Evolutionary conservation across 2,113 vertebrate species (phyloP).

Genomic region (Leptosomus discolor): DNA sequence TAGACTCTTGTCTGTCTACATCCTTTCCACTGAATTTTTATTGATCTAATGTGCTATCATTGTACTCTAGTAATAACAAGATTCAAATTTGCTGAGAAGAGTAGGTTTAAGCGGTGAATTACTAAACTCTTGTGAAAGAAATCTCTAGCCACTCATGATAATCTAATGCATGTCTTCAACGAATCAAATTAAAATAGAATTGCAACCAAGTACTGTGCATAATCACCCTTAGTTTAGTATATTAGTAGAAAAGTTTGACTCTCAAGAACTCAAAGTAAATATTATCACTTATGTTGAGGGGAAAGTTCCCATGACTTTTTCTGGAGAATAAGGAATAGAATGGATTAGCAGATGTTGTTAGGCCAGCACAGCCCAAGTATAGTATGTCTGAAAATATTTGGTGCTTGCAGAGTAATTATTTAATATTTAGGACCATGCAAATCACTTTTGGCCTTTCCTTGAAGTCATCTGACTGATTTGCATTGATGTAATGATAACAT

Average conservation of each 20-base stretch:
- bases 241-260: background rate
- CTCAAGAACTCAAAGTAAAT: background rate
- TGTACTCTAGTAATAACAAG: background rate
- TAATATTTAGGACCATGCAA: background rate
- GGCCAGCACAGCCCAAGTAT: accelerated
- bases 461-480: constrained; percentile 12
- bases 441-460: background rate
- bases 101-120: background rate
- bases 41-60: background rate
- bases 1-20: background rate
- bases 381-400: background rate
- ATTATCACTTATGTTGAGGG: background rate
- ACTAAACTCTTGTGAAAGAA: background rate
- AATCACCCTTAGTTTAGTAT: too few species aligned
- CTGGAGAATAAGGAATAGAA: background rate
- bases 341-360: background rate
- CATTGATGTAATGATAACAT: background rate
- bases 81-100: background rate
- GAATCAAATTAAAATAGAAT: background rate
- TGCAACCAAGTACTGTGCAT: background rate
- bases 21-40: background rate
- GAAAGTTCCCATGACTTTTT: background rate
- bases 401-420: background rate
- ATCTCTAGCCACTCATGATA: background rate
- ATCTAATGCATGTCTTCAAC: accelerated